A percentile compares a stretch with the other conserved stretches of the same genome.
Evolutionary conservation across 1,140 invertebrate species (phyloP).

Genomic region (Palaemon carinicauda): DNA sequence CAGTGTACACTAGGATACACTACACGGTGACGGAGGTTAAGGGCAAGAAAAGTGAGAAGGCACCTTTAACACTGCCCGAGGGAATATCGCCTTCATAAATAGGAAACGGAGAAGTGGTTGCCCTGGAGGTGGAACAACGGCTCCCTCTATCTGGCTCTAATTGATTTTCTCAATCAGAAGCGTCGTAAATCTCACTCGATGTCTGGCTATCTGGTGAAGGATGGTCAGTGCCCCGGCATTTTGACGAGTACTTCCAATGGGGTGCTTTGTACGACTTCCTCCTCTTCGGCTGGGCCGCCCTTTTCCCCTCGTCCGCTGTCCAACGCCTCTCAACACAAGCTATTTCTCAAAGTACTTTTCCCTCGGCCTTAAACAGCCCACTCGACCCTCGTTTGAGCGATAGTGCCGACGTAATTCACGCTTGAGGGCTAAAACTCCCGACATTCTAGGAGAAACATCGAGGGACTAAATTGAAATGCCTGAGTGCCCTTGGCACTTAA

Average conservation of each 20-base stretch:
- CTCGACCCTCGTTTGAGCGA: too few species aligned
- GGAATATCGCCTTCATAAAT: slow-evolving; percentile 30
- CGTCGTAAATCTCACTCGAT: slow-evolving; percentile 37
- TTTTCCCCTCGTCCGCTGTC: background rate
- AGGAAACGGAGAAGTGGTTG: slow-evolving; percentile 36
- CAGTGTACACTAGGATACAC: too few species aligned
- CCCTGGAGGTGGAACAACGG: slow-evolving; percentile 26
- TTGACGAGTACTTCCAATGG: slow-evolving; percentile 35
- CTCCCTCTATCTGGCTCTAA: slow-evolving; percentile 39
- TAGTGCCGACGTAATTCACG: background rate
- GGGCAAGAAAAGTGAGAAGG: background rate
- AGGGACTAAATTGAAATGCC: too few species aligned
- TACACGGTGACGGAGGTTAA: background rate
- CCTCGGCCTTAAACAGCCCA: background rate
- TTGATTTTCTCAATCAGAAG: slow-evolving; percentile 51
- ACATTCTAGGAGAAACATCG: too few species aligned
- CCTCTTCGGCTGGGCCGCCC: background rate
- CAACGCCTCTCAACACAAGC: background rate
- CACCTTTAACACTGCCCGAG: too few species aligned
- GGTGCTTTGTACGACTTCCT: background rate
- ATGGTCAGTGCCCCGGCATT: slow-evolving; percentile 43
- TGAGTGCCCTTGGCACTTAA: too few species aligned
- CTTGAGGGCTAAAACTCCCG: too few species aligned
- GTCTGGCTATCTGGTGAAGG: slow-evolving; percentile 51
- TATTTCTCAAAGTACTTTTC: background rate